Conservation (phyloP, 1,140 invertebrate genomes). For the Harlomillsia oculata region DNA sequence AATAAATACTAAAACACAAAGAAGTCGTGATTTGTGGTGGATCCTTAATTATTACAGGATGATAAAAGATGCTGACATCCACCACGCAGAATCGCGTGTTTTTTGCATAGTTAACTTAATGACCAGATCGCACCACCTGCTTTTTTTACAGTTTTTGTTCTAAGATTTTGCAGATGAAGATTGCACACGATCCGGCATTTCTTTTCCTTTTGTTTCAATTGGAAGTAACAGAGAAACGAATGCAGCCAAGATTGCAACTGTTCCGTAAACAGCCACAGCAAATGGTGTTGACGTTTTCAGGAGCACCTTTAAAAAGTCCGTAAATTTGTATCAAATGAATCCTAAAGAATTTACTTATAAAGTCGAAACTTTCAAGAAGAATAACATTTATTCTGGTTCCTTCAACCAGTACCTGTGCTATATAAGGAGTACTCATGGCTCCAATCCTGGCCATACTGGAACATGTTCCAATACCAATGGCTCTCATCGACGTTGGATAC, state of each 20-base stretch:
- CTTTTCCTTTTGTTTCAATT: conserved; percentile 65
- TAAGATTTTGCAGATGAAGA: no score
- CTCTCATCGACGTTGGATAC: conserved; percentile 78
- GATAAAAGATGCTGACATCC: no score
- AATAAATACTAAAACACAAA: no score
- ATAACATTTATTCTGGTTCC: conserved; percentile 5
- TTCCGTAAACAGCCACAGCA: conserved; percentile 62
- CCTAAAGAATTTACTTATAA: no score
- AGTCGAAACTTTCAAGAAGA: no score
- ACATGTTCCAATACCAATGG: conserved; percentile 78
- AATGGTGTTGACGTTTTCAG: conserved; percentile 58
- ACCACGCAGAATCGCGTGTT: no score
- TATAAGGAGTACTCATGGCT: conserved; percentile 84
- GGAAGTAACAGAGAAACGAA: conserved; percentile 63
- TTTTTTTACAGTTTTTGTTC: no score
- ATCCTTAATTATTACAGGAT: no score
- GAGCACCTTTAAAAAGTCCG: conserved; percentile 47
- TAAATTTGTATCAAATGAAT: no score
- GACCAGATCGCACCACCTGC: no score
- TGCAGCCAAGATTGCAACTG: conserved; percentile 61
- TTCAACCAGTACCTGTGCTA: conserved; percentile 89
- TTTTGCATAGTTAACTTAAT: no score
- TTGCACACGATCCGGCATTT: conserved; percentile 52
- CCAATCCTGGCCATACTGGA: conserved; percentile 82
- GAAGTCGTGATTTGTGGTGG: no score